Base-by-base conservation (phyloP, 2,797 vertebrate species). In the Neoniphon sammara region DNA sequence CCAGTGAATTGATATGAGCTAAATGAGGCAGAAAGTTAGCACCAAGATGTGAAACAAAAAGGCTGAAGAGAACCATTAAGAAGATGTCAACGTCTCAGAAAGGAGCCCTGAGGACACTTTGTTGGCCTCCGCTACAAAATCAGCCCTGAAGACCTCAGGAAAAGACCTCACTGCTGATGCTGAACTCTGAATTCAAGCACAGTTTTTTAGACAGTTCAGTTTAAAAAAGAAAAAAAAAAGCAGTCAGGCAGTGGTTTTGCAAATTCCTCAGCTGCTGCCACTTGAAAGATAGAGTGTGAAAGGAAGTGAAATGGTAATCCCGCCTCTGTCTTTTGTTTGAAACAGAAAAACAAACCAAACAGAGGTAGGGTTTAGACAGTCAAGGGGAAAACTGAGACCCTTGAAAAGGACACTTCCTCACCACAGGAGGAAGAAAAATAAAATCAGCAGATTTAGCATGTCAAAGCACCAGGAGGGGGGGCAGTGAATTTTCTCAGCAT, bases 341-440 rank as follows among this genome's bases (percentile, higher is more conserved):
- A 93, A 92, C 86, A 91, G 91, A 88, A 93, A 91, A 93, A 92
- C 92, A 94, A 95, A 93, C 91, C 90, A 94, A 95, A 94, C 93
- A 93, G 89, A 90, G 86, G 85, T 86, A 81, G 90, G 88, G 81
- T 91, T 92, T 90, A 88, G 89, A 88, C 91, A 85, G 91, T 88
- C 83, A 78, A 89, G 87, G 91, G 87, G 89, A 61, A 93, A 93
- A 91, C 86, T 57, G 90, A 94, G 93, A 93, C 81, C 87, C 94
- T 93, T 95, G 93, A 95, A 95, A 93, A 89, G 91, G 93, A 93
- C 93, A 94, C 94, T 95, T 95, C 94, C 94, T 94, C 94, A 93
- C 93, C 85, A 42, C 94, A 93, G 94, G 94, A 94, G 92, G 92
- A 94, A 94, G 90, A 92, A 93, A 94, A 95, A 94, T 93, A 94